Conservation (phyloP, 2,797 vertebrate species). For the Ptychadena robeensis region DNA sequence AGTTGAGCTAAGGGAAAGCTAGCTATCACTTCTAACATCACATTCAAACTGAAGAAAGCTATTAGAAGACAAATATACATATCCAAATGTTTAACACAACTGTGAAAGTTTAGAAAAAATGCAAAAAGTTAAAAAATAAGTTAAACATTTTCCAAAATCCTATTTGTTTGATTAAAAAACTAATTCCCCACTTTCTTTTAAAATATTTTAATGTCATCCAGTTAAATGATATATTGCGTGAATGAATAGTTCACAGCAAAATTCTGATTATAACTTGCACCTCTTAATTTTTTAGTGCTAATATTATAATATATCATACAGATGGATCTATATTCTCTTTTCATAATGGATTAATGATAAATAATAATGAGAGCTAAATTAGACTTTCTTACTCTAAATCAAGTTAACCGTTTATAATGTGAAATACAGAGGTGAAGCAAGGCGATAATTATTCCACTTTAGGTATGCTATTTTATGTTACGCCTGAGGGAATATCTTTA, state of each 20-base stretch:
- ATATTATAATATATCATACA: constrained; percentile 26
- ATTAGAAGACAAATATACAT: too few relatives aligned
- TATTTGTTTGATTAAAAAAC: too few relatives aligned
- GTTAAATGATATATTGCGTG: not conserved
- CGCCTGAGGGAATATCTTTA: not conserved
- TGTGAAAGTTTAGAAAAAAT: too few relatives aligned
- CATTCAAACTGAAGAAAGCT: too few relatives aligned
- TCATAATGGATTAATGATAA: constrained; percentile 48
- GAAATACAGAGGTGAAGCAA: constrained; percentile 6
- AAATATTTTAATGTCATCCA: not conserved
- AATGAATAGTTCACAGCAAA: constrained; percentile 12
- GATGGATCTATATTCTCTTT: not conserved
- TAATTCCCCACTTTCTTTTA: too few relatives aligned
- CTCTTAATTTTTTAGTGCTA: constrained; percentile 34
- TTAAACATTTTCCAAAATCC: too few relatives aligned
- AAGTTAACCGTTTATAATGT: constrained; percentile 21
- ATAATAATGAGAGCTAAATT: constrained; percentile 31
- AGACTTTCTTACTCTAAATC: constrained; percentile 26
- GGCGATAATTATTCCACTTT: constrained; percentile 8
- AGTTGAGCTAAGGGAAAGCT: too few relatives aligned
- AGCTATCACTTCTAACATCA: too few relatives aligned
- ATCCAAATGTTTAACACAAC: too few relatives aligned
- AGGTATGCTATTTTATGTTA: not conserved
- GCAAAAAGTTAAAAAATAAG: too few relatives aligned
- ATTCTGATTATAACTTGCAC: constrained; percentile 14